Evolutionary conservation across 2,797 vertebrate species (phyloP).

Genomic region (Sylvilagus floridanus): DNA sequence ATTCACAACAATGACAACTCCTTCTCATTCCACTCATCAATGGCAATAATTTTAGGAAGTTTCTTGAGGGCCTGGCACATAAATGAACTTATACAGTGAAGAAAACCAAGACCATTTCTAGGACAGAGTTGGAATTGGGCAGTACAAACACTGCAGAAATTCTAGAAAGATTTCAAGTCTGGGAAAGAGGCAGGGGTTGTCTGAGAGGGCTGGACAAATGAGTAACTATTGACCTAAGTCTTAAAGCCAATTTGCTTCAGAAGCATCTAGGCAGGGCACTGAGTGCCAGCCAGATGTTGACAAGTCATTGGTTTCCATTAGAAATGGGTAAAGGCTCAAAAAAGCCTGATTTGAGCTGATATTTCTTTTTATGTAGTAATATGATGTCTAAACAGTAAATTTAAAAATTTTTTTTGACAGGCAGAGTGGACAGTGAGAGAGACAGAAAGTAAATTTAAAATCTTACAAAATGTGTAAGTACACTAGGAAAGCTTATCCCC

Average conservation of each 20-base stretch:
- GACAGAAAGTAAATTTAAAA: not conserved
- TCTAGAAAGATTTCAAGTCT: constrained; percentile 32
- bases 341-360: constrained; percentile 7
- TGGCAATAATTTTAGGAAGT: not conserved
- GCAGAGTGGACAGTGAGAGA: too few species aligned
- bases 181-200: not conserved
- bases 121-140: not conserved
- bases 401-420: not conserved
- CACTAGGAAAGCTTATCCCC: not conserved
- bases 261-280: not conserved
- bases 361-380: not conserved
- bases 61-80: not conserved
- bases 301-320: constrained; percentile 42
- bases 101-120: constrained; percentile 46
- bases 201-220: not conserved
- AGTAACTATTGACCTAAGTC: not conserved
- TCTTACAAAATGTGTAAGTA: not conserved
- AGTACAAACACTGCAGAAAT: not conserved
- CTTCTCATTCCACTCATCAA: constrained; percentile 12
- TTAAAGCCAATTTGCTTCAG: not conserved
- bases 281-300: constrained; percentile 23
- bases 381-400: not conserved
- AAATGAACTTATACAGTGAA: constrained; percentile 26
- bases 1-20: not conserved
- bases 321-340: not conserved